Evolutionary conservation across 2,888 invertebrate species (phyloP).

Genomic region (Acanthoscelides obtectus): DNA sequence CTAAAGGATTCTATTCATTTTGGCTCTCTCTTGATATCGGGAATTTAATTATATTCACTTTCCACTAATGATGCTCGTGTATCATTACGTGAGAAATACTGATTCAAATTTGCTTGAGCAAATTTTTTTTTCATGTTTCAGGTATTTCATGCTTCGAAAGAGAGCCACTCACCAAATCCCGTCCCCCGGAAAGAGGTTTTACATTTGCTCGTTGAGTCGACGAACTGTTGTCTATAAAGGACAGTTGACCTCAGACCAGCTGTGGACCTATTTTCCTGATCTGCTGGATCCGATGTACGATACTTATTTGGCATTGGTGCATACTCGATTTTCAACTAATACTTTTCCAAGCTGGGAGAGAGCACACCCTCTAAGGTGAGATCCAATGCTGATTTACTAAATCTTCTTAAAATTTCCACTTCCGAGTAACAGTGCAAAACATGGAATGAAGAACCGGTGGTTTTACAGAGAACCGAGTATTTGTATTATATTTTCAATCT

Average conservation of each 20-base stretch:
- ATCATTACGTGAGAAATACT: no score
- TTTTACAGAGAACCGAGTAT: no score
- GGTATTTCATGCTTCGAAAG: constrained; percentile 80
- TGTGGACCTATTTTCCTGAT: constrained; percentile 75
- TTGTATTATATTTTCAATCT: no score
- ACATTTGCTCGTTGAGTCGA: constrained; percentile 91
- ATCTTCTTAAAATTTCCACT: no score
- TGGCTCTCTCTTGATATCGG: no score
- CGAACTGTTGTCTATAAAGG: constrained; percentile 96
- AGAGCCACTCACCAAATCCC: constrained; percentile 85
- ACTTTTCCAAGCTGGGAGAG: constrained; percentile 99
- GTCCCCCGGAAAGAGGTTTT: constrained; percentile 83
- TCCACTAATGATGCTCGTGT: no score
- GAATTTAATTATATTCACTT: no score
- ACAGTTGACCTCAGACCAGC: constrained; percentile 90
- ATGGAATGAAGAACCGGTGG: no score
- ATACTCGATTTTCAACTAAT: constrained; percentile 98
- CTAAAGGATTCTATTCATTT: no score
- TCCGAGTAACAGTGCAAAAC: no score
- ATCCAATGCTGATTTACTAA: not conserved
- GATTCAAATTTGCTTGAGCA: no score
- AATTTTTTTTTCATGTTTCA: not conserved
- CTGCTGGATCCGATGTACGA: constrained; percentile 73
- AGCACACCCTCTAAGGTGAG: constrained; percentile 91
- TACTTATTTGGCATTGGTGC: constrained; percentile 93